Conservation (phyloP, 2,888 invertebrate genomes). For the Stenotaenia linearis region DNA sequence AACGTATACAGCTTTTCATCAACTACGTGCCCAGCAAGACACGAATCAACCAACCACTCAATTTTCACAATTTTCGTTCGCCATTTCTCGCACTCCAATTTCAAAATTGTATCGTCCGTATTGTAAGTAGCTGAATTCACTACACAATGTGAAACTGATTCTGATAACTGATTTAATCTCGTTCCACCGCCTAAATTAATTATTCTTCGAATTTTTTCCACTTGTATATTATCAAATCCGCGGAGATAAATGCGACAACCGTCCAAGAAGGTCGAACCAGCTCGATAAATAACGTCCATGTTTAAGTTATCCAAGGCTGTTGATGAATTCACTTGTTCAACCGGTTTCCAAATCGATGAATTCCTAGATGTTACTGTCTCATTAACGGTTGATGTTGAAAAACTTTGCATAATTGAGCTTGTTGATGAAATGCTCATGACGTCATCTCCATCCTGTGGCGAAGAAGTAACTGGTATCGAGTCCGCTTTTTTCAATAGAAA, state of each 20-base stretch:
- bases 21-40: conserved; percentile 57
- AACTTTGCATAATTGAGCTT: too few species aligned
- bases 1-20: conserved; percentile 52
- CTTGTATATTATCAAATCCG: conserved; percentile 56
- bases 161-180: conserved; percentile 67
- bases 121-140: conserved; percentile 55
- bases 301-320: too few species aligned
- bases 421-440: neutral
- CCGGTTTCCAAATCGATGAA: too few species aligned
- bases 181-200: conserved; percentile 77
- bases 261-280: conserved; percentile 62
- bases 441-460: neutral
- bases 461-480: neutral
- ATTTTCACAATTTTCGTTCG: conserved; percentile 59
- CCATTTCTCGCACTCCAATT: conserved; percentile 36
- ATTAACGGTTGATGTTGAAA: neutral
- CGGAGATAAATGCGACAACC: conserved; percentile 72
- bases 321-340: too few species aligned
- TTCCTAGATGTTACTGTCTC: neutral
- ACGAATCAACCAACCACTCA: conserved; percentile 71
- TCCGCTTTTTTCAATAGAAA: conserved; percentile 51
- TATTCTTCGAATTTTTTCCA: conserved; percentile 47
- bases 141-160: conserved; percentile 73
- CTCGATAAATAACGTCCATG: too few species aligned
- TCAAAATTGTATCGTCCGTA: conserved; percentile 41